Base-by-base conservation (phyloP, 2,797 vertebrate species). In the Acropternis orthonyx region DNA sequence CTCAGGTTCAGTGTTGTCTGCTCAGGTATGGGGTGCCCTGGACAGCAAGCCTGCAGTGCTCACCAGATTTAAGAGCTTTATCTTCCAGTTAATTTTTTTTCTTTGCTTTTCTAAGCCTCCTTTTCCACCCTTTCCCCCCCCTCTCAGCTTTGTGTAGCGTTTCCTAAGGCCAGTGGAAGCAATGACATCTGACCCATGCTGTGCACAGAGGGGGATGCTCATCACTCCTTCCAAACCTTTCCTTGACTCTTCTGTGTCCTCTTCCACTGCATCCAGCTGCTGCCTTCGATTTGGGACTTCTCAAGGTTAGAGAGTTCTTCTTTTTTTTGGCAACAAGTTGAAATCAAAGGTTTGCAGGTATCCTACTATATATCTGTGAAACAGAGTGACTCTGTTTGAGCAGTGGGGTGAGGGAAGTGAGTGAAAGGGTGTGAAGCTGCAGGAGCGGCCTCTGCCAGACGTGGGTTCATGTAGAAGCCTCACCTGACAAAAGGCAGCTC, bases 151-250 rank as follows among this genome's bases (percentile, higher is more conserved):
- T 58, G 13, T 62, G 76, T 17, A 37, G 48, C 36, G 61, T 39
- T 46, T 7, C 71, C 51, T 46, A 23, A 0, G 6, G 41, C 22
- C 46, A 37, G 3, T 9, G 30, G 44, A 66, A 22, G 24, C 39
- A 49, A 28, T 0, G 11, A 4, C 65, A 43, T 12, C 59, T 1
- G 2, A 44, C 48, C 28, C 52, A 10, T 0, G 2, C 49, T 55
- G 51, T 32, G 51, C 63, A 34, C 20, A 32, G 49, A 8, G 15
- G 7, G 5, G 9, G 21, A 8, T 46, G 37, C 39, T 67, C 61
- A 4, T 55, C 5, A 0, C 19, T 10, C 18, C 76, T 69, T 14
- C 23, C 28, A 68, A 48, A 58, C 1, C 20, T 83, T 24, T 7
- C 61, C 56, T n/a, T 6, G 15, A 12, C 39, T 58, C 43, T 58